Evolutionary conservation across 2,113 vertebrate genomes (phyloP), one percentile per base, ranked within the genome.

Genomic region (Coptodon rendalli): DNA sequence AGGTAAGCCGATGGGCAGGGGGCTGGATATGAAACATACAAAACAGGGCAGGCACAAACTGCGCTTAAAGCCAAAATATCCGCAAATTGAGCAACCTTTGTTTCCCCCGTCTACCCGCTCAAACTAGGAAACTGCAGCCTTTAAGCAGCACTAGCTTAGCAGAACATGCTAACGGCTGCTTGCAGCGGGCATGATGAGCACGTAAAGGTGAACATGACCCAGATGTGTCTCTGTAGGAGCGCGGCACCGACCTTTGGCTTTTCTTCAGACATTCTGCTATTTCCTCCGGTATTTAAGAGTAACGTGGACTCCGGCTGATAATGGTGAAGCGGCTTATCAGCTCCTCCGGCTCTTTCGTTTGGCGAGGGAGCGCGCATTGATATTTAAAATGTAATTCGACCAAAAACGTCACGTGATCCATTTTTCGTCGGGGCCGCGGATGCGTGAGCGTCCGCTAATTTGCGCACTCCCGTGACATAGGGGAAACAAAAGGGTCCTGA

Each of bases 231-330:
- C 7, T 9, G 29, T 4, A 6, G 17, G 38, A 27, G 17, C 29
- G 1, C 40, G 2, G 36, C 8, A 89, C 96, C 94, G 90, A 98
- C 98, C 97, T 98, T 98, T 82, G 97, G 97, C 95, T 98, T 98
- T 86, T 98, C 97, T 88, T 98, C 98, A 34, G 97, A 97, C 97
- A 98, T 98, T 94, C 90, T 90, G 90, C 89, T 87, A 17, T 36
- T 88, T 82, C 71, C 31, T 54, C 76, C 5, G 45, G 84, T 24
- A 5, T 82, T 50, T 53, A 22, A 52, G 24, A 6, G 6, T 57
- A 86, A 16, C 45, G 86, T 54, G 56, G 29, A 79, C n/a, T 31
- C 80, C 3, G 86, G 19, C 40, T 24, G 86, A 52, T 36, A 7
- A 16, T 54, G 83, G 45, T 54, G 80, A 53, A 84, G 91, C 92